These are phyloP conservation scores for Argyrosomus regius DNA, from an alignment of 2,797 vertebrate species.

Conservation along the genomic window DNA sequence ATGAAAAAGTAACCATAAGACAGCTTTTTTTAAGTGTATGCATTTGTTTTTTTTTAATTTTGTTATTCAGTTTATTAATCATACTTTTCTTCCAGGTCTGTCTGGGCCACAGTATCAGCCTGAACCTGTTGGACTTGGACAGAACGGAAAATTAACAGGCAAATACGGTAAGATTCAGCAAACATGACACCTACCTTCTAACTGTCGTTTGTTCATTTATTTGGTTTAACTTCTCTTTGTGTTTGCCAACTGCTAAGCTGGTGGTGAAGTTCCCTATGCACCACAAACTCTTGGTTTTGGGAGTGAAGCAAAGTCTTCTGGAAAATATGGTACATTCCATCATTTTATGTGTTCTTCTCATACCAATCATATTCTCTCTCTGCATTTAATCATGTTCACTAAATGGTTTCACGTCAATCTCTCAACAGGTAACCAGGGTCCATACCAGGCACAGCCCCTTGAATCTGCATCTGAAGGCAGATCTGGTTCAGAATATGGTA, in stretches of 20 bases:
- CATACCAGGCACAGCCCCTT: constrained; percentile 63
- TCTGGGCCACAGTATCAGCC: constrained; percentile 68
- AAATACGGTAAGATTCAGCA: constrained; percentile 61
- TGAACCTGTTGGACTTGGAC: constrained; percentile 60
- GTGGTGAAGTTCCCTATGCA: constrained; percentile 41
- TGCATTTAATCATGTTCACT: not conserved
- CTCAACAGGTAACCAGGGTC: constrained; percentile 54
- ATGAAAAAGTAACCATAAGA: too few relatives aligned
- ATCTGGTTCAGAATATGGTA: constrained; percentile 51
- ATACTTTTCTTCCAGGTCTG: constrained; percentile 59
- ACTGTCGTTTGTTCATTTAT: not conserved
- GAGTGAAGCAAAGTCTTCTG: constrained; percentile 49
- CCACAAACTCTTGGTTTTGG: constrained; percentile 57
- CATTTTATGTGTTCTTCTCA: not conserved
- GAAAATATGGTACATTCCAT: constrained; percentile 65
- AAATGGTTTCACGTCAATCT: not conserved
- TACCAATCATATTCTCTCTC: not conserved
- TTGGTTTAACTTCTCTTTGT: constrained; percentile 14
- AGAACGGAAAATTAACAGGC: constrained; percentile 51
- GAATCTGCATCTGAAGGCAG: constrained; percentile 66
- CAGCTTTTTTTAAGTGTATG: too few relatives aligned
- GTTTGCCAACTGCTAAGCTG: constrained; percentile 46
- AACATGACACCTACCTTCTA: not conserved
- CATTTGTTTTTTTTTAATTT: not conserved
- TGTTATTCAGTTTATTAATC: not conserved